Evolutionary conservation across 2,797 vertebrate species (phyloP).

Genomic region (Notolepis coatsorum): DNA sequence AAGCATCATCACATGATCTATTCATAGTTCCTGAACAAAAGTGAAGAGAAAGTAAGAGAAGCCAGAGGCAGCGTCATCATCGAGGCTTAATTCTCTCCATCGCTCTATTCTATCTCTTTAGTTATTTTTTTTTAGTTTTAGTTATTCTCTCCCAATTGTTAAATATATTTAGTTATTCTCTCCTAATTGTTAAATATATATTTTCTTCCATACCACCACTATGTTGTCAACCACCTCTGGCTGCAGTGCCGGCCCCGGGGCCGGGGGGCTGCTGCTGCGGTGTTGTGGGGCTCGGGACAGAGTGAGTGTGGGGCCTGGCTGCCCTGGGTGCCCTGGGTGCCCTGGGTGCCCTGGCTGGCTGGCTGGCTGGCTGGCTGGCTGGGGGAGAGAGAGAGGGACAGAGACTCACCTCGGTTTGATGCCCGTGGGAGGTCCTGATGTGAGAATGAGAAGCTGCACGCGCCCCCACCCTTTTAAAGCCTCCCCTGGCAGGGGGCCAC

Average conservation of each 20-base stretch:
- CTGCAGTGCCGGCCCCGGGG: slow-evolving; percentile 18
- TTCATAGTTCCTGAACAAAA: slow-evolving; percentile 23
- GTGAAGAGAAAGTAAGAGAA: slow-evolving; percentile 4
- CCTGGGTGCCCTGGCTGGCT: slow-evolving; percentile 11
- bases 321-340: slow-evolving; percentile 32
- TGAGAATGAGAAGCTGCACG: slow-evolving; percentile 79
- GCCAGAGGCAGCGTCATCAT: slow-evolving; percentile 10
- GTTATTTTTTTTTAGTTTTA: too few species aligned
- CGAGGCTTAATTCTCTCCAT: neutral
- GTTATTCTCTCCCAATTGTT: too few species aligned
- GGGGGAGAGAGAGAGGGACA: slow-evolving; percentile 42
- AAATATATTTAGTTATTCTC: too few species aligned
- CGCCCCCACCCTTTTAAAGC: slow-evolving; percentile 89
- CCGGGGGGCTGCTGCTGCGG: slow-evolving; percentile 9
- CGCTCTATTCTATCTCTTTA: slow-evolving; percentile 19
- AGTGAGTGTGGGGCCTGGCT: slow-evolving; percentile 26
- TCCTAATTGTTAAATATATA: neutral
- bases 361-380: slow-evolving; percentile 11
- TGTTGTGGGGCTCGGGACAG: neutral
- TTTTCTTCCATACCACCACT: neutral
- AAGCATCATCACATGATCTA: slow-evolving; percentile 16
- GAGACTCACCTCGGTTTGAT: slow-evolving; percentile 83
- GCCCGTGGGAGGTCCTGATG: slow-evolving; percentile 78
- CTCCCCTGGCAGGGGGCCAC: slow-evolving; percentile 84
- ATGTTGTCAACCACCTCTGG: neutral